phyloP scores from a whole-genome alignment of 2,888 invertebrate genomes.

The Torymus auratus region DNA sequence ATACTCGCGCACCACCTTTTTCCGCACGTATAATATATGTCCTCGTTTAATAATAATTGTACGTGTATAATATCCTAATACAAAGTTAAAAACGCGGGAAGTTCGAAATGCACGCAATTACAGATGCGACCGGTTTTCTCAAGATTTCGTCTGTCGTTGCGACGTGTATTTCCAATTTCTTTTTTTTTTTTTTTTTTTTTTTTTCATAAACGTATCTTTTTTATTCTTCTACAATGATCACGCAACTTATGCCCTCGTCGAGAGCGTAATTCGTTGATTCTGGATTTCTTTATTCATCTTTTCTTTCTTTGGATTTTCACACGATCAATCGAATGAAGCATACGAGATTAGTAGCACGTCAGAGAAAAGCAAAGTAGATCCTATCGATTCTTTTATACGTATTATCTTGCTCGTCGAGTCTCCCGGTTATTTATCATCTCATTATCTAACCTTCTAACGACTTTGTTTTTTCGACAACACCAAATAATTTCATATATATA shows the following conservation, averaged over 20 bases:
- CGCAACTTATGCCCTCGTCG: conserved; percentile 40
- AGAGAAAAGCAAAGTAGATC: conserved; percentile 23
- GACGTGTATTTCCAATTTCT: conserved; percentile 12
- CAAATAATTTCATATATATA: no score
- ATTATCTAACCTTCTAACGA: no score
- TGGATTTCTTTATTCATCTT: conserved; percentile 31
- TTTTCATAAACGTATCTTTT: conserved; percentile 12
- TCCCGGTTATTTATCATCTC: not conserved
- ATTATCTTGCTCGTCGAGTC: not conserved
- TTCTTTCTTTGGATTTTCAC: conserved; percentile 14
- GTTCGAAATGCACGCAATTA: conserved; percentile 64
- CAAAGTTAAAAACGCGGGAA: conserved; percentile 73
- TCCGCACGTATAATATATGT: conserved; percentile 12
- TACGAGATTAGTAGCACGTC: conserved; percentile 7
- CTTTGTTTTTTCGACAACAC: no score
- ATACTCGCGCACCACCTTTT: conserved; percentile 9
- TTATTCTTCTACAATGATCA: conserved; percentile 33
- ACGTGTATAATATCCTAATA: conserved; percentile 66
- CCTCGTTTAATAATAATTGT: conserved; percentile 62
- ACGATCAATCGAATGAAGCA: conserved; percentile 33
- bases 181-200: conserved; percentile 25
- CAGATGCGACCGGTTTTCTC: conserved; percentile 55
- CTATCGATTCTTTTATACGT: conserved; percentile 1
- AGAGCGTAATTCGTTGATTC: conserved; percentile 58
- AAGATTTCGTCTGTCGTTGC: conserved; percentile 23